A percentile compares a stretch with the other conserved stretches of the same genome.
Conservation (phyloP, 2,888 invertebrate genomes). For the Pilophorus perplexus region DNA sequence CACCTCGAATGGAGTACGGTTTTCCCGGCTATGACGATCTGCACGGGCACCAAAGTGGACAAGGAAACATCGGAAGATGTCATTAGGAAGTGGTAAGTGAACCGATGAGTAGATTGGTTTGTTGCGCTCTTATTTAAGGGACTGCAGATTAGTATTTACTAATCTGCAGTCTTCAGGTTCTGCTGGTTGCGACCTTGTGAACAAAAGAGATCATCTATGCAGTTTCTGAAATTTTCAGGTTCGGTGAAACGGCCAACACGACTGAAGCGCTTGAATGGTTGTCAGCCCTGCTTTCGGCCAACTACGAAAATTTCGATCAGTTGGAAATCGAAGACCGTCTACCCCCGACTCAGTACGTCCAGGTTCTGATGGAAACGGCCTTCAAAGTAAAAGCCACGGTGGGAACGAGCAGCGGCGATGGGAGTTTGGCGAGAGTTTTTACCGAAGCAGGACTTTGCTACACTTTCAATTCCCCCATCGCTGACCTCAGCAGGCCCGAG, state of each 20-base stretch:
- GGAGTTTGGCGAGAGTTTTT: constrained; percentile 41
- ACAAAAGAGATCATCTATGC: background rate
- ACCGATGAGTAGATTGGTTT: no score
- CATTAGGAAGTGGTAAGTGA: background rate
- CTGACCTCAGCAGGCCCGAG: constrained; percentile 43
- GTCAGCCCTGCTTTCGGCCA: constrained; percentile 19
- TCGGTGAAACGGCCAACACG: constrained; percentile 8
- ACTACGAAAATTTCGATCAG: constrained; percentile 21
- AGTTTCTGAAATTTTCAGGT: constrained; percentile 2
- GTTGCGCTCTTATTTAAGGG: no score
- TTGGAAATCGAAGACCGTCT: constrained; percentile 24
- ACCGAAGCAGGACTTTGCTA: constrained; percentile 49
- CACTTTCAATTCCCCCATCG: constrained; percentile 48
- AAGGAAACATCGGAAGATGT: background rate
- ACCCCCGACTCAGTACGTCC: constrained; percentile 3
- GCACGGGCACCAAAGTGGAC: constrained; percentile 47
- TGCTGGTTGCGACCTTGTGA: no score
- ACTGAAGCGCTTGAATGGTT: constrained; percentile 16
- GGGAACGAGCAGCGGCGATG: constrained; percentile 40
- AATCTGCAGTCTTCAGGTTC: no score
- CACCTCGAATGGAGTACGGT: background rate
- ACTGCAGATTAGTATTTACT: no score
- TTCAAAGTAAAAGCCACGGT: constrained; percentile 36
- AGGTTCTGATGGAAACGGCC: constrained; percentile 6
- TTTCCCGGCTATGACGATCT: constrained; percentile 45